Evolutionary conservation across 2,113 vertebrate species (phyloP).

Genomic region (Chamaetylas fuelleborni): DNA sequence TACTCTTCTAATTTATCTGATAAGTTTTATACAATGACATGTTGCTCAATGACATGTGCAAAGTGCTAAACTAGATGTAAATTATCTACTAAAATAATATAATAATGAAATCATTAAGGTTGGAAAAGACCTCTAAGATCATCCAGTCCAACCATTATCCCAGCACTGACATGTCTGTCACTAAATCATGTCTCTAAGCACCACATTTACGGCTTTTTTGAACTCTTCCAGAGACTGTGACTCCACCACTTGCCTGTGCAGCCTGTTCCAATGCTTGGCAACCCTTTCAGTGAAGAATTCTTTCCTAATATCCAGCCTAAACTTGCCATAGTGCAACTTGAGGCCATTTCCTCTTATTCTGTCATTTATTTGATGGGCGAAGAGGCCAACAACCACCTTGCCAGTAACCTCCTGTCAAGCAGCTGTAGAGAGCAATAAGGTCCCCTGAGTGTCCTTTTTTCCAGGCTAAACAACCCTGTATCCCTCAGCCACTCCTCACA

Average conservation of each 20-base stretch:
- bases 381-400: not conserved
- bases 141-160: not conserved
- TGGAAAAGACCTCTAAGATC: not conserved
- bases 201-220: fast-evolving
- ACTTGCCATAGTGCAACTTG: not conserved
- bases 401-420: not conserved
- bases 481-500: not conserved
- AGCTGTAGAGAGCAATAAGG: not conserved
- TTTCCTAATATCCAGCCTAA: not conserved
- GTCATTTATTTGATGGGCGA: not conserved
- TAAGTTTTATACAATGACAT: not conserved
- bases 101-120: not conserved
- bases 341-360: not conserved
- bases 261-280: not conserved
- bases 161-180: not conserved
- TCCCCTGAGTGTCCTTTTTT: fast-evolving
- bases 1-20: not conserved
- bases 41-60: no score
- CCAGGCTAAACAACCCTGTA: not conserved
- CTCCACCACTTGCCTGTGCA: not conserved
- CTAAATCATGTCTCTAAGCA: not conserved
- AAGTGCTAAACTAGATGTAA: not conserved
- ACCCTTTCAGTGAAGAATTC: not conserved
- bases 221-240: not conserved
- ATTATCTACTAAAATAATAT: not conserved